phyloP scores from a whole-genome alignment of 2,888 invertebrate species.

The Hypsopygia costalis region DNA sequence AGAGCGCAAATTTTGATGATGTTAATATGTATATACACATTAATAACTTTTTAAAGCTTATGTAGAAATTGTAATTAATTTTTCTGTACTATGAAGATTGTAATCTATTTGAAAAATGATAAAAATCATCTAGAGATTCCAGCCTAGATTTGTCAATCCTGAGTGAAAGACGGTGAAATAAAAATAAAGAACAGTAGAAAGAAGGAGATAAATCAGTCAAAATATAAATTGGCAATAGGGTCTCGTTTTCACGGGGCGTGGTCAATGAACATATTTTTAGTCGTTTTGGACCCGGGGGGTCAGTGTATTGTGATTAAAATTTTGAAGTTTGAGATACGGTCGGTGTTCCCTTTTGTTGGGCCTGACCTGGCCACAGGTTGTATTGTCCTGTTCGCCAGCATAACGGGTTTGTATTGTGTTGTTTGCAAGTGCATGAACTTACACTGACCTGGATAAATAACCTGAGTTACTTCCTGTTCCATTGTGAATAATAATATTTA shows the following conservation, averaged over 20 bases:
- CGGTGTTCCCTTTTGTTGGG: slow-evolving; percentile 37
- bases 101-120: too few relatives aligned
- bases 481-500: too few relatives aligned
- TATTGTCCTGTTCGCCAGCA: slow-evolving; percentile 38
- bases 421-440: slow-evolving; percentile 18
- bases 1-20: too few relatives aligned
- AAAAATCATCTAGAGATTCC: too few relatives aligned
- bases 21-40: too few relatives aligned
- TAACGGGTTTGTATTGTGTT: slow-evolving; percentile 21
- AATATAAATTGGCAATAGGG: slow-evolving; percentile 33
- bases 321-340: slow-evolving; percentile 18
- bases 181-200: too few relatives aligned
- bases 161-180: too few relatives aligned
- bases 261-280: slow-evolving; percentile 40
- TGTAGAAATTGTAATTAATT: too few relatives aligned
- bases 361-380: slow-evolving; percentile 66
- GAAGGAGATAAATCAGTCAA: slow-evolving; percentile 38
- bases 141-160: too few relatives aligned
- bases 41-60: too few relatives aligned
- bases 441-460: neutral
- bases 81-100: too few relatives aligned
- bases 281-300: slow-evolving; percentile 47
- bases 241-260: slow-evolving; percentile 34
- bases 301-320: slow-evolving; percentile 51
- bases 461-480: too few relatives aligned